Percentiles rank a stretch among this genome's conserved stretches.
These are phyloP conservation scores for Lasiurus cinereus DNA, from an alignment of 2,113 vertebrate genomes.

Conservation along the genomic window DNA sequence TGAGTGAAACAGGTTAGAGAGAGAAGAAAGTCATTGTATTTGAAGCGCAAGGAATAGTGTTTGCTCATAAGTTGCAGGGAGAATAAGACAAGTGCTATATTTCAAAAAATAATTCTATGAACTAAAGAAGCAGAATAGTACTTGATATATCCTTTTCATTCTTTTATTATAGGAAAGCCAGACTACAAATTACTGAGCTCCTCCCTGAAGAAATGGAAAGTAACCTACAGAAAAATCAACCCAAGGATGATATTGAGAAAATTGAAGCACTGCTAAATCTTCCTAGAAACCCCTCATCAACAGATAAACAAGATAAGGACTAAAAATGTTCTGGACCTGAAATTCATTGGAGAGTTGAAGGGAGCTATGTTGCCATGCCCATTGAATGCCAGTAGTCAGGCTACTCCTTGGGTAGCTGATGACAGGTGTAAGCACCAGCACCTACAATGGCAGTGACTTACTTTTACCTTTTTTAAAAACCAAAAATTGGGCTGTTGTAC, in stretches of 20 bases:
- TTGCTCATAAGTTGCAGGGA: slow-evolving; percentile 20
- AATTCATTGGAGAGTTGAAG: background rate
- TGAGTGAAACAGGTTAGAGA: background rate
- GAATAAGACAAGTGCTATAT: background rate
- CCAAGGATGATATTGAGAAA: slow-evolving; percentile 60
- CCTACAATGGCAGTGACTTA: background rate
- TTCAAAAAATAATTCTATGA: background rate
- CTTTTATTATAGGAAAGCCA: slow-evolving; percentile 82
- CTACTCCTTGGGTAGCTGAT: background rate
- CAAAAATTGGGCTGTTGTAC: background rate
- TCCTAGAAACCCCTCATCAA: slow-evolving; percentile 71
- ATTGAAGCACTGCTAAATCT: slow-evolving; percentile 76
- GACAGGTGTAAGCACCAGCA: background rate
- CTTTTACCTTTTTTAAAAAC: background rate
- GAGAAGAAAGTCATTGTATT: slow-evolving; percentile 6
- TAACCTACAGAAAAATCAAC: slow-evolving; percentile 28
- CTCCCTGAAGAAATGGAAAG: slow-evolving; percentile 76
- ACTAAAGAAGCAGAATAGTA: slow-evolving; percentile 20
- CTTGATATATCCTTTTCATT: slow-evolving; percentile 20
- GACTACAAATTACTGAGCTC: slow-evolving; percentile 78
- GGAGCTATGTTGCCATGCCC: background rate
- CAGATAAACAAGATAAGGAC: slow-evolving; percentile 58
- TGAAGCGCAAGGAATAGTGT: background rate
- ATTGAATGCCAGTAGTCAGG: background rate
- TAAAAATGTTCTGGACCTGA: slow-evolving; percentile 50